A percentile compares a stretch with the other conserved stretches of the same genome.
phyloP scores from a whole-genome alignment of 1,140 invertebrate species.

The Dysdera silvatica region DNA sequence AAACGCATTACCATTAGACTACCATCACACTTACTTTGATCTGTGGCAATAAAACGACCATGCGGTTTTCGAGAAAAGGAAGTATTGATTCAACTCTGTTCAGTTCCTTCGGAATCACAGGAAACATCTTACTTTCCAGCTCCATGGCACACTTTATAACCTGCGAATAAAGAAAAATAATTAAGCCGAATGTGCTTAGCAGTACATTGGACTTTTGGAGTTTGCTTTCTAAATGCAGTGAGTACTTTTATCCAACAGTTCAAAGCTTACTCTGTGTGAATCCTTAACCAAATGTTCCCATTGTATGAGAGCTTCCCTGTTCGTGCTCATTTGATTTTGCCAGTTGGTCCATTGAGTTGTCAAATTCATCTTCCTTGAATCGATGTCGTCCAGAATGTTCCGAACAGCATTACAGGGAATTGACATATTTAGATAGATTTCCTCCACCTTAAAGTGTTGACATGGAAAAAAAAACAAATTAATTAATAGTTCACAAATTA shows the following conservation, averaged over 20 bases:
- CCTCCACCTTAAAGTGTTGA: conserved; percentile 53
- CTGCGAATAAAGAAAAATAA: conserved; percentile 46
- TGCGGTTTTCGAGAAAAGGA: conserved; percentile 54
- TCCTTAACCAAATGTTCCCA: conserved; percentile 64
- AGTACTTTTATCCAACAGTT: too few species aligned
- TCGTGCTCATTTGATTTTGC: conserved; percentile 53
- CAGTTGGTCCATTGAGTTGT: conserved; percentile 61
- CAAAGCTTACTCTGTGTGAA: conserved; percentile 59
- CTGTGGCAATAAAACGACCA: conserved; percentile 53
- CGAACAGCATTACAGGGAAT: conserved; percentile 60
- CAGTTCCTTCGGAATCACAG: conserved; percentile 59
- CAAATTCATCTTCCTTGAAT: conserved; percentile 57
- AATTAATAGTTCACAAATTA: neutral
- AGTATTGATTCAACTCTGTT: conserved; percentile 52
- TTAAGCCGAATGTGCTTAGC: neutral
- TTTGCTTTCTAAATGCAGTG: neutral
- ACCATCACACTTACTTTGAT: conserved; percentile 45
- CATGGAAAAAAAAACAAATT: too few species aligned
- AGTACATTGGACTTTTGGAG: neutral
- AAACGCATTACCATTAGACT: neutral
- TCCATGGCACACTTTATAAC: conserved; percentile 66
- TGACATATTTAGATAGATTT: conserved; percentile 63
- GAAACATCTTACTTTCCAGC: conserved; percentile 65
- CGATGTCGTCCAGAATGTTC: conserved; percentile 60
- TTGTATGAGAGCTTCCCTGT: conserved; percentile 57